Conservation (phyloP, 1,140 invertebrate species). For the Forficula auricularia region DNA sequence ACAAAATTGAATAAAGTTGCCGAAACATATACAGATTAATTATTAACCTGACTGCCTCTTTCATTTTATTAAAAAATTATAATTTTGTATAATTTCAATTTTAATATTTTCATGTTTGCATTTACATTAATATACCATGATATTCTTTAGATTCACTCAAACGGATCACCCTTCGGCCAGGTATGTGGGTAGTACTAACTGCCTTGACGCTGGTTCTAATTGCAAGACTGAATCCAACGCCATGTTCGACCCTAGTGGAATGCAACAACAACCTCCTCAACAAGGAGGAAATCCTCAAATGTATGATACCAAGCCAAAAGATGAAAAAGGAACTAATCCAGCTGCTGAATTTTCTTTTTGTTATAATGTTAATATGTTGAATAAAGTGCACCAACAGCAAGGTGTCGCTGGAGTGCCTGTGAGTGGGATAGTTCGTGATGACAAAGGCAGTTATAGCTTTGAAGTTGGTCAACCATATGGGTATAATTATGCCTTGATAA, state of each 20-base stretch:
- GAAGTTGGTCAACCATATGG: slow-evolving; percentile 49
- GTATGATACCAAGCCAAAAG: slow-evolving; percentile 5
- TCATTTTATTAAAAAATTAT: too few species aligned
- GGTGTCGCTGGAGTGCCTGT: slow-evolving; percentile 27
- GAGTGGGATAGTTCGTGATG: slow-evolving; percentile 28
- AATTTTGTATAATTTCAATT: too few species aligned
- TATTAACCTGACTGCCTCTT: too few species aligned
- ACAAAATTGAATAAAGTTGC: too few species aligned
- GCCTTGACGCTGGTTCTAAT: slow-evolving; percentile 7
- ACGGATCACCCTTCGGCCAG: slow-evolving; percentile 22
- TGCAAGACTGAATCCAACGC: slow-evolving; percentile 18
- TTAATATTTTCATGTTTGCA: too few species aligned
- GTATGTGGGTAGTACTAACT: slow-evolving; percentile 2
- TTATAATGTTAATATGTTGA: slow-evolving; percentile 36
- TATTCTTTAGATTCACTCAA: slow-evolving; percentile 25
- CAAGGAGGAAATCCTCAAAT: slow-evolving; percentile 6
- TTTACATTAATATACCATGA: too few species aligned
- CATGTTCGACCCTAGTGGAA: slow-evolving; percentile 30
- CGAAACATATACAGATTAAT: too few species aligned
- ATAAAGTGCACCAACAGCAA: slow-evolving; percentile 24
- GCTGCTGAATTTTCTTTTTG: slow-evolving; percentile 33
- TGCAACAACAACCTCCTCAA: slow-evolving; percentile 21
- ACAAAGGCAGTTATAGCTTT: slow-evolving; percentile 40
- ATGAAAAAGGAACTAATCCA: slow-evolving; percentile 18
- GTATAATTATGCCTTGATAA: slow-evolving; percentile 42